Evolutionary conservation across 92 coral and sea anemone species (phyloP), one percentile per base, ranked within the genome.

Genomic region (Metridium senile): DNA sequence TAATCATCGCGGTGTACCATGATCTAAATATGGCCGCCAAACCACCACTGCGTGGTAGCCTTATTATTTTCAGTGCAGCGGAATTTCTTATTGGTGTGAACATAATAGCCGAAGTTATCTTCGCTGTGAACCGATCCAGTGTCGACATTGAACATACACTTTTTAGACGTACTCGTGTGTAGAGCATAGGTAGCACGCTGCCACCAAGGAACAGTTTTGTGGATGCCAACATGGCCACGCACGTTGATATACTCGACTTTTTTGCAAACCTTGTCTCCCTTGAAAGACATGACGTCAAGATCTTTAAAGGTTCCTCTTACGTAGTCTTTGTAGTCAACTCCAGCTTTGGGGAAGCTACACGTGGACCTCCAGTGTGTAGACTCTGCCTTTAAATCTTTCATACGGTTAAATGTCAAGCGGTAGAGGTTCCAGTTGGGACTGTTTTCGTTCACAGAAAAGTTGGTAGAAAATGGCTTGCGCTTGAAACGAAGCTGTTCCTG

Each of bases 281-380:
- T 19, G 17, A 54, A 21, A 39, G 49, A 4, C 49, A 39, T 39
- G 49, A 39, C 26, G 80, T 84, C 62, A 47, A 84, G 62, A 62
- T 78, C 82, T n/a, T 45, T 66, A 58, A 88, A 83, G 53, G 23
- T 84, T 27, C 86, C 89, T 29, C 92, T 72, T 16, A 88, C 53
- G 72, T 84, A 88, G 62, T 88, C 91, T 11, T 66, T 69, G 79
- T 85, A 86, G 63, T 89, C 90, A 23, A 89, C 86, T 25, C 87
- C 83, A 18, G 53, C 53, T 3, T 75, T 66, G 46, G 87, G 85
- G 54, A 70, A 89, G 51, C 86, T 82, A 82, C 93, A 89, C 58
- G 93, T 86, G 20, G 84, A 57, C 30, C 94, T 75, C 90, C 88
- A 89, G 84, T 89, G 90, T 29, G 90, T 89, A 75, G 94, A 89